Percentiles rank a stretch among this genome's conserved stretches.
phyloP scores from a whole-genome alignment of 2,797 vertebrate genomes.

The Sebastes nivosus region DNA sequence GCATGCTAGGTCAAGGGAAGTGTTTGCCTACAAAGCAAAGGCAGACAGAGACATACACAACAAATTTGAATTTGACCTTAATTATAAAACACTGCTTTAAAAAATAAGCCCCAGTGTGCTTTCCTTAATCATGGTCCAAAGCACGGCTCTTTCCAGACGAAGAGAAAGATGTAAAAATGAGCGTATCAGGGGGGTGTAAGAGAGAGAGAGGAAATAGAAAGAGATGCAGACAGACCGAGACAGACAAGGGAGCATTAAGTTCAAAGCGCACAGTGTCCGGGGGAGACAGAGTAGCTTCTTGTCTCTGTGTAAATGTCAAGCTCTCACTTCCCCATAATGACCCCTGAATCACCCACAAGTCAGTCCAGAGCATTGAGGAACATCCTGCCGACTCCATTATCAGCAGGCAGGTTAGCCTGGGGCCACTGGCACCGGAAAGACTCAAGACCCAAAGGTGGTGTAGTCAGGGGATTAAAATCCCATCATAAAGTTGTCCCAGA shows the following conservation, averaged over 20 bases:
- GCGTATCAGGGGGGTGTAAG: background rate
- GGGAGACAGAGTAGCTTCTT: constrained; percentile 15
- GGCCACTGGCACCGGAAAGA: constrained; percentile 24
- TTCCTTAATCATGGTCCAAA: background rate
- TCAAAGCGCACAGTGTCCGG: constrained; percentile 22
- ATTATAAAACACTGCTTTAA: constrained; percentile 19
- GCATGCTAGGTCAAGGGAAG: background rate
- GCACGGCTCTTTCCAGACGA: background rate
- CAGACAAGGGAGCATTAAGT: constrained; percentile 23
- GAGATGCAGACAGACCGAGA: constrained; percentile 2
- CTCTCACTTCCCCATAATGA: constrained; percentile 57
- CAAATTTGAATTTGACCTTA: constrained; percentile 7
- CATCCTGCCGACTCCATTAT: constrained; percentile 57
- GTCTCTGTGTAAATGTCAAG: constrained; percentile 65
- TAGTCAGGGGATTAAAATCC: constrained; percentile 50
- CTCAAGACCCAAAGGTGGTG: constrained; percentile 31
- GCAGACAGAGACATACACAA: background rate
- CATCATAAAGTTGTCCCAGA: constrained; percentile 28
- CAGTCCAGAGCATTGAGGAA: constrained; percentile 35
- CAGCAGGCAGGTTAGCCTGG: constrained; percentile 25
- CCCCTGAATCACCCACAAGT: constrained; percentile 62
- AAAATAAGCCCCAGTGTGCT: background rate
- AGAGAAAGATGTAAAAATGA: background rate
- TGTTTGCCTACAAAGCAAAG: background rate
- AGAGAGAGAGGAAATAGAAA: constrained; percentile 2